Conservation (phyloP, 2,888 invertebrate species). For the Agrotis segetum region DNA sequence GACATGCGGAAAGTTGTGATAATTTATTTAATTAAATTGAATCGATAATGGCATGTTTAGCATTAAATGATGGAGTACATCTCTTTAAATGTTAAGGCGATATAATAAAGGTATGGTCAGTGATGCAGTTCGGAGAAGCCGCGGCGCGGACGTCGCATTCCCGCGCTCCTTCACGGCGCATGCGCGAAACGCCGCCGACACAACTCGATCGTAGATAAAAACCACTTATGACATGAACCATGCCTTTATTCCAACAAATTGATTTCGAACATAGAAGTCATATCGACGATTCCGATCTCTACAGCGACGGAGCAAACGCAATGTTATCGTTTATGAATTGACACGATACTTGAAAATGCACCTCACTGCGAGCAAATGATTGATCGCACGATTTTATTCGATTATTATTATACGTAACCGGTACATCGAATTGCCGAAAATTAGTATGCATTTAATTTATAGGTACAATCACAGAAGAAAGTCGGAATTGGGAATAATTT, state of each 20-base stretch:
- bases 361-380: constrained; percentile 75
- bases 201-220: constrained; percentile 86
- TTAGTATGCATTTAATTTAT: constrained; percentile 57
- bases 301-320: constrained; percentile 68
- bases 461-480: constrained; percentile 65
- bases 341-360: constrained; percentile 77
- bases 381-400: constrained; percentile 69
- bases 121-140: constrained; percentile 84
- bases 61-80: constrained; percentile 60
- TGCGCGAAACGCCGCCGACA: constrained; percentile 87
- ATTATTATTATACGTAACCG: constrained; percentile 56
- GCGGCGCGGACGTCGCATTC: constrained; percentile 77
- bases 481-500: constrained; percentile 67
- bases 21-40: constrained; percentile 35
- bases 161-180: constrained; percentile 73
- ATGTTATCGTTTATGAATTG: constrained; percentile 81
- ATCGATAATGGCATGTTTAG: constrained; percentile 52
- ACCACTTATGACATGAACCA: constrained; percentile 87
- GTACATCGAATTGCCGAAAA: constrained; percentile 53
- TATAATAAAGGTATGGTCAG: constrained; percentile 72
- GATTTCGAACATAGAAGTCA: constrained; percentile 81
- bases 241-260: constrained; percentile 88
- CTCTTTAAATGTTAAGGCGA: constrained; percentile 72
- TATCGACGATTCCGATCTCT: constrained; percentile 76
- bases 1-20: constrained; percentile 13